These are phyloP conservation scores for Cynocephalus volans DNA, from an alignment of 2,113 vertebrate species.

Conservation along the genomic window DNA sequence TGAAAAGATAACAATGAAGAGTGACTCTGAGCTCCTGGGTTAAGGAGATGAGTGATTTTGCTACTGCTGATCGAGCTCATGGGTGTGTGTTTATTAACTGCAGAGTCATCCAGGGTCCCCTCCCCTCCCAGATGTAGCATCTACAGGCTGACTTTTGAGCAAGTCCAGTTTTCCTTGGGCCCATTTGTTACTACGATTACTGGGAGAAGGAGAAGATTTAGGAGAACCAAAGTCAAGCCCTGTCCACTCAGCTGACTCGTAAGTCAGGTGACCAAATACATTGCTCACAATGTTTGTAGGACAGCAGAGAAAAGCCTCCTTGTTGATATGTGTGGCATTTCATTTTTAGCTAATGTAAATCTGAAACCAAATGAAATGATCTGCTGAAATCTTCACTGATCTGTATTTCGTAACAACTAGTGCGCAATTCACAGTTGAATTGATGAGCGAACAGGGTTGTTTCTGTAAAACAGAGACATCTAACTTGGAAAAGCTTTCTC, in stretches of 20 bases:
- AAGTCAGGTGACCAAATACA: not conserved
- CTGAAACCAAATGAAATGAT: slow-evolving; percentile 84
- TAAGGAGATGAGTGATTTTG: slow-evolving; percentile 5
- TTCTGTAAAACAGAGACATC: slow-evolving; percentile 88
- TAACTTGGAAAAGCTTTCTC: slow-evolving; percentile 86
- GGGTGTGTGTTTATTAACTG: not conserved
- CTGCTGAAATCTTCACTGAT: slow-evolving; percentile 87
- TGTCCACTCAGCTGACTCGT: not conserved
- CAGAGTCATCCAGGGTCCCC: not conserved
- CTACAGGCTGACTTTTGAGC: not conserved
- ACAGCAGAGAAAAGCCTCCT: not conserved
- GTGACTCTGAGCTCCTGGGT: not conserved
- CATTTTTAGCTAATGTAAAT: slow-evolving; percentile 72
- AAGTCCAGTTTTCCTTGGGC: not conserved
- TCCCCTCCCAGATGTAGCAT: not conserved
- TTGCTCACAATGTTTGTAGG: not conserved
- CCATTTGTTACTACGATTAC: not conserved
- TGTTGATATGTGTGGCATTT: not conserved
- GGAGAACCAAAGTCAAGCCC: not conserved
- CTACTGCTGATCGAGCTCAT: not conserved
- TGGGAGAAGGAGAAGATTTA: not conserved
- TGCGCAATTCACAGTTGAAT: slow-evolving; percentile 85
- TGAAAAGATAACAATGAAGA: not conserved
- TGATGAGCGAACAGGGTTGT: slow-evolving; percentile 85
- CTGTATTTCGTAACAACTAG: slow-evolving; percentile 79